These are phyloP conservation scores for Ephydatia muelleri DNA, from an alignment of 37 sponge, comb jelly and placozoan genomes.

Conservation along the genomic window DNA sequence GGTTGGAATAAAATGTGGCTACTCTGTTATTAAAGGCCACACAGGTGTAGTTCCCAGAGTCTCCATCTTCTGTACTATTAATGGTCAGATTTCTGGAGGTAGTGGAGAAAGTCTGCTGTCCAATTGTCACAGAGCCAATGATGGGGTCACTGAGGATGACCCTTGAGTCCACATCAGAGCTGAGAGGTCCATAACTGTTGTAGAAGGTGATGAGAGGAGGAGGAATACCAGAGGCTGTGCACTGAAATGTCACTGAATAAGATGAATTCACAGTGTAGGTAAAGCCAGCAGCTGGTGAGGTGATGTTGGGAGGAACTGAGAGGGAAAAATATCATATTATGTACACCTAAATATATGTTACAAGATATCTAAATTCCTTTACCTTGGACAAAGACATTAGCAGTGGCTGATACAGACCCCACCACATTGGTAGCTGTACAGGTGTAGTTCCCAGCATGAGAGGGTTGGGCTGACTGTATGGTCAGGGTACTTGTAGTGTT, in stretches of 20 bases:
- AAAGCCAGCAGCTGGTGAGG: not conserved
- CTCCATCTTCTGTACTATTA: slow-evolving; percentile 21
- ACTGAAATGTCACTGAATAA: slow-evolving; percentile 14
- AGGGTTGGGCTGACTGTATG: slow-evolving; percentile 1
- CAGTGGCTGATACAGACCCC: not conserved
- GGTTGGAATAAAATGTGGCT: not conserved
- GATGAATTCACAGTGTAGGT: slow-evolving; percentile 2
- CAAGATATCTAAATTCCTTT: not conserved
- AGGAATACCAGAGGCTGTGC: slow-evolving; percentile 48
- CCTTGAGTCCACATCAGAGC: no score
- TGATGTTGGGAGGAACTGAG: slow-evolving; percentile 18
- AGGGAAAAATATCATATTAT: not conserved
- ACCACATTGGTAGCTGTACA: slow-evolving; percentile 61
- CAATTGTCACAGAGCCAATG: no score
- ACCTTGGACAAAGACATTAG: slow-evolving; percentile 45
- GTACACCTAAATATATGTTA: no score
- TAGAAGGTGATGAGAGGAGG: slow-evolving; percentile 29
- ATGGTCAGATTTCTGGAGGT: not conserved
- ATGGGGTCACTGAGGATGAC: no score
- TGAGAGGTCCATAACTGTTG: no score
- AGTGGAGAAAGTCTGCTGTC: no score
- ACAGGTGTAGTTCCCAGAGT: slow-evolving; percentile 58
- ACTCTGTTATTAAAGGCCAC: slow-evolving; percentile 29
- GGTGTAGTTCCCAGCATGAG: slow-evolving; percentile 41
- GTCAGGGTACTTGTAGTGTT: slow-evolving; percentile 29